Evolutionary conservation across 2,797 vertebrate species (phyloP), one percentile per base, ranked within the genome.

Genomic region (Moxostoma hubbsi): DNA sequence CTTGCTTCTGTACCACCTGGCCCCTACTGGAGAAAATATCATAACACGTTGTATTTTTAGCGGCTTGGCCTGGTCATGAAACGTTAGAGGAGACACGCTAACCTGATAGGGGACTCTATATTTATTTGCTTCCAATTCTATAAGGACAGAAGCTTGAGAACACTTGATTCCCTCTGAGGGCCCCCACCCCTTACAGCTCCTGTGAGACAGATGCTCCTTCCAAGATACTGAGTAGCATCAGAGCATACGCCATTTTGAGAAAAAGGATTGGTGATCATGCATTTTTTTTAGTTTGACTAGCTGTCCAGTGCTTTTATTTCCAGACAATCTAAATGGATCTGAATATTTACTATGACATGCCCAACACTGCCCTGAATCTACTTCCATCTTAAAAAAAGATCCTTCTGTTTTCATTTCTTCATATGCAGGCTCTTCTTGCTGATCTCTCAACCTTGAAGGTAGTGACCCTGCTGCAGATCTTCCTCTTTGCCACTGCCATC

Each of bases 391-490:
- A 62, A 6, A 7, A 24, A 43, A 46, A 63, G 6, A 45, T n/a
- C 7, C 63, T 55, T 10, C 10, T 59, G 12, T 83, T 45, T 74
- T 49, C 13, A 15, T 6, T 54, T 66, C 0, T 13, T 58, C 18
- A 75, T 7, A 75, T 16, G 58, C 94, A 99, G 98, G 98, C 98
- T 71, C 97, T 99, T 86, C 97, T 99, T 85, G 98, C 98, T 78
- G 98, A 99, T 86, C 96, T 99, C 86, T 99, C 98, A 7, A 99
- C 98, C 64, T 92, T 99, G 87, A 98, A 98, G 94, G 98, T 99
- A 86, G 96, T 98, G 93, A 98, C 98, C 58, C 97, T 99, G 91
- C 96, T 99, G 91, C 98, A 99, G 86, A 96, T 98, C 92, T 98
- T 99, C 89, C 92, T 99, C 24, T 99, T 98, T 77, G 96, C 96